Percentiles rank a stretch among this genome's conserved stretches.
Evolutionary conservation across 2,888 invertebrate genomes (phyloP).

Genomic region (Linnaemya vulpina): DNA sequence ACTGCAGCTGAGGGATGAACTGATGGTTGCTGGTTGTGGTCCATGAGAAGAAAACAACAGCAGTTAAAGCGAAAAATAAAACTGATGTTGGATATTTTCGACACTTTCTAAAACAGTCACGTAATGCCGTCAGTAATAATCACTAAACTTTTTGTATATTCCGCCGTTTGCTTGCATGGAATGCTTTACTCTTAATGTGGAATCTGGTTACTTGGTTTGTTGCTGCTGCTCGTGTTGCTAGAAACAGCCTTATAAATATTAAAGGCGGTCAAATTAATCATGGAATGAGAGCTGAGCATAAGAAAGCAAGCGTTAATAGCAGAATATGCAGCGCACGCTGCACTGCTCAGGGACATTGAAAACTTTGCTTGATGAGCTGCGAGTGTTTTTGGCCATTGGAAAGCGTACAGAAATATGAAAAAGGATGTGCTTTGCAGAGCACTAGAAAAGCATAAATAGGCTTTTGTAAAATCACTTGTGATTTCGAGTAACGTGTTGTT

Average conservation of each 20-base stretch:
- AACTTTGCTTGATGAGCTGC: not conserved
- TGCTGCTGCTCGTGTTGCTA: conserved; percentile 51
- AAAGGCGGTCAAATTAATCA: conserved; percentile 63
- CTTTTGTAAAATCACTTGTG: too few species aligned
- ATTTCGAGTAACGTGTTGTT: too few species aligned
- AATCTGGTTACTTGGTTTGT: conserved; percentile 58
- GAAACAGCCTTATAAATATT: conserved; percentile 71
- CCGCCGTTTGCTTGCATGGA: conserved; percentile 72
- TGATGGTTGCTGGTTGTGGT: conserved; percentile 57
- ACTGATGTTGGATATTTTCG: conserved; percentile 80
- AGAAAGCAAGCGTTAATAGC: conserved; percentile 3
- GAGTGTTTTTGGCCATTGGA: too few species aligned
- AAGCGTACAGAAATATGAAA: too few species aligned
- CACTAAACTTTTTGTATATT: conserved; percentile 81
- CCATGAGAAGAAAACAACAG: conserved; percentile 50
- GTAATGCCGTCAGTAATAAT: conserved; percentile 83
- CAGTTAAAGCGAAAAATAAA: conserved; percentile 52
- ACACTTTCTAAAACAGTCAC: conserved; percentile 82
- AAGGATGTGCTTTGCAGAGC: too few species aligned
- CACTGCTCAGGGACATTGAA: conserved; percentile 72
- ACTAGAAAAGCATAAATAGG: too few species aligned
- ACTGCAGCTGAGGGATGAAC: conserved; percentile 49
- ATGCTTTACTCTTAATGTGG: conserved; percentile 59
- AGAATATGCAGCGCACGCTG: conserved; percentile 32
- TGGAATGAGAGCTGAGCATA: conserved; percentile 15